These are phyloP conservation scores for Agrotis exclamationis DNA, from an alignment of 2,888 invertebrate species.

Conservation along the genomic window DNA sequence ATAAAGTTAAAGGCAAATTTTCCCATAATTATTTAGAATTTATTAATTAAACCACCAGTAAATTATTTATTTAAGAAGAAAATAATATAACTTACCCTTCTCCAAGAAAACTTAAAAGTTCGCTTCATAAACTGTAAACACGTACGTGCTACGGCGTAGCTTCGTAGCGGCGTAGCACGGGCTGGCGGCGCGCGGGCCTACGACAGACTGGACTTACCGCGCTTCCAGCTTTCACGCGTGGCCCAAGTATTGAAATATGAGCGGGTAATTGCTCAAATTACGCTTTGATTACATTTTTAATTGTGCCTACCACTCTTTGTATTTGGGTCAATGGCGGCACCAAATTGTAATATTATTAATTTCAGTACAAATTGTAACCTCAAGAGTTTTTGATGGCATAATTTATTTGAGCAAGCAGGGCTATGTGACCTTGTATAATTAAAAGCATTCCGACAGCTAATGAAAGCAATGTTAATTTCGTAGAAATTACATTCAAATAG, in stretches of 20 bases:
- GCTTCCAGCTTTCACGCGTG: constrained; percentile 46
- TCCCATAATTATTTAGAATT: too few relatives aligned
- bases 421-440: background rate
- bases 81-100: constrained; percentile 34
- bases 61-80: too few relatives aligned
- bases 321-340: constrained; percentile 42
- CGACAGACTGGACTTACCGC: constrained; percentile 55
- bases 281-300: constrained; percentile 10
- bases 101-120: constrained; percentile 38
- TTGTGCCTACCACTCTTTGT: background rate
- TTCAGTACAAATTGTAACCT: constrained; percentile 2
- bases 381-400: too few relatives aligned
- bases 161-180: constrained; percentile 63
- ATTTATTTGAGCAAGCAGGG: too few relatives aligned
- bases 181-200: constrained; percentile 58
- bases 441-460: background rate
- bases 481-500: constrained; percentile 3
- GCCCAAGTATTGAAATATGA: constrained; percentile 19
- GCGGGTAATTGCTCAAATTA: constrained; percentile 6
- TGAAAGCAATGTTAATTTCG: background rate
- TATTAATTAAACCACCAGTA: too few relatives aligned
- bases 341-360: constrained; percentile 16
- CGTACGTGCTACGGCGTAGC: constrained; percentile 63
- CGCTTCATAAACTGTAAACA: constrained; percentile 31
- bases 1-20: background rate